Evolutionary conservation across 2,113 vertebrate genomes (phyloP).

Genomic region (Dasyurus viverrinus): DNA sequence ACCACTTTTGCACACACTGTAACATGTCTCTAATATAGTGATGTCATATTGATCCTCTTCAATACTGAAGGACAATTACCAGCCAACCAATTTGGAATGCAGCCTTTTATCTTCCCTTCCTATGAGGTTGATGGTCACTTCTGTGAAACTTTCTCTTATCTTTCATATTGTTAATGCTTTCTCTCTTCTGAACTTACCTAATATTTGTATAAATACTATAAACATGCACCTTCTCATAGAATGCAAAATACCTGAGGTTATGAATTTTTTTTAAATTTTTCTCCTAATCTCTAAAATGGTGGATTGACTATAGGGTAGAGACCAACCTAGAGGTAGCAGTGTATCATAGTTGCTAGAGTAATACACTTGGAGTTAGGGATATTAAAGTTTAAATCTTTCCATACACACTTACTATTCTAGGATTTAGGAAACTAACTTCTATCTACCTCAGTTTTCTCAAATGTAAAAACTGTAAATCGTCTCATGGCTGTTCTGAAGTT

Average conservation of each 20-base stretch:
- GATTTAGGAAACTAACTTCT: neutral
- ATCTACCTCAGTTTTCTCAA: neutral
- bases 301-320: neutral
- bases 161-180: neutral
- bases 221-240: neutral
- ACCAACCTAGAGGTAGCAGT: neutral
- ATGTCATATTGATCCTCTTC: too few species aligned
- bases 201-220: neutral
- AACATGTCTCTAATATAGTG: too few species aligned
- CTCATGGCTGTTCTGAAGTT: neutral
- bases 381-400: neutral
- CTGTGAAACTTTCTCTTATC: neutral
- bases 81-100: neutral
- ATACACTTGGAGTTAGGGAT: neutral
- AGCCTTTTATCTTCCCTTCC: neutral
- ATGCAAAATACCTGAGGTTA: neutral
- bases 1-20: too few species aligned
- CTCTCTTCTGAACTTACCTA: neutral
- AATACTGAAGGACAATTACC: too few species aligned
- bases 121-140: neutral
- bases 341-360: neutral
- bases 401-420: neutral
- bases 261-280: neutral
- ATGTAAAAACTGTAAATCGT: neutral
- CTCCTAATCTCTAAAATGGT: neutral